Evolutionary conservation across 2,888 invertebrate species (phyloP).

Genomic region (Apotomis capreana): DNA sequence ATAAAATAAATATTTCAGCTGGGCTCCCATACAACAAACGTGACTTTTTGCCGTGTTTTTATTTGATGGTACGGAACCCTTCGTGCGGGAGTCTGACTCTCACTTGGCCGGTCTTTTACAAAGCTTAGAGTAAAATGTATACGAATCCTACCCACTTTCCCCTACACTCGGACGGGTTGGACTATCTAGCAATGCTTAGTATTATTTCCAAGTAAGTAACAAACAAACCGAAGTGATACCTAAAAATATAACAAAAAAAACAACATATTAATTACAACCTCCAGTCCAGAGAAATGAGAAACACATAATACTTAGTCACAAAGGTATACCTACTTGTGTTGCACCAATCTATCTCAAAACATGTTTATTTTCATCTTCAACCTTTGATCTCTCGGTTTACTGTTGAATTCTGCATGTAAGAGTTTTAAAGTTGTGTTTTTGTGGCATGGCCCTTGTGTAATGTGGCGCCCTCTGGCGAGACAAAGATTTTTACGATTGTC

Average conservation of each 20-base stretch:
- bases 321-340: background rate
- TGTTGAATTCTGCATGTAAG: background rate
- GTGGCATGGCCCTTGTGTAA: background rate
- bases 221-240: background rate
- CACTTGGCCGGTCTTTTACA: too few species aligned
- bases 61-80: too few species aligned
- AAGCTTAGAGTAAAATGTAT: too few species aligned
- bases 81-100: too few species aligned
- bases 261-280: slow-evolving; percentile 32
- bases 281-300: slow-evolving; percentile 1
- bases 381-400: background rate
- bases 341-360: background rate
- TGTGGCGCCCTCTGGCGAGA: slow-evolving; percentile 18
- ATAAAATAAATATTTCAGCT: too few species aligned
- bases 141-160: too few species aligned
- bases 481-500: slow-evolving; percentile 20
- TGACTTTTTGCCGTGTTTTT: too few species aligned
- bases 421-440: background rate
- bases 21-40: too few species aligned
- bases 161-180: too few species aligned
- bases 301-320: slow-evolving; percentile 16
- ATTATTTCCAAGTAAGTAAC: background rate
- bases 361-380: background rate
- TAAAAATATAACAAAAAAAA: slow-evolving; percentile 13
- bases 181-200: background rate